These are phyloP conservation scores for Cistogaster globosa DNA, from an alignment of 2,888 invertebrate genomes.

Conservation along the genomic window DNA sequence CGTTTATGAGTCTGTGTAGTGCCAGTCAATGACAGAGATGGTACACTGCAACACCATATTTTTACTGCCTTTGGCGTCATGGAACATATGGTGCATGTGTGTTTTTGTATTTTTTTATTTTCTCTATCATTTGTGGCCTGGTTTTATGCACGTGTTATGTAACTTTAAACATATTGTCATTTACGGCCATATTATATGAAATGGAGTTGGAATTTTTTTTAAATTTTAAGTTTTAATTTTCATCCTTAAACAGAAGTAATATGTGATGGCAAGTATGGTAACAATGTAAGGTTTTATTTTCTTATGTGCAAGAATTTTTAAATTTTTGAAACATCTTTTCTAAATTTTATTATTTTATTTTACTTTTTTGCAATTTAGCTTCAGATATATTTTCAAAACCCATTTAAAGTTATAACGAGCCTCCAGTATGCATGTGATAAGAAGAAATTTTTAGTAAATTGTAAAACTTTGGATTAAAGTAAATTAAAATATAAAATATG, in stretches of 20 bases:
- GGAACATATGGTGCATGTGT: constrained; percentile 24
- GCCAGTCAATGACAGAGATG: background rate
- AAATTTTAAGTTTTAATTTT: constrained; percentile 51
- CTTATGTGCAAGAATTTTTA: background rate
- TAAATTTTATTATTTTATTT: background rate
- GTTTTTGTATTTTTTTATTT: constrained; percentile 1
- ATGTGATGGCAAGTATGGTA: background rate
- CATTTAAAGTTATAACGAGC: background rate
- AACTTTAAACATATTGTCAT: background rate
- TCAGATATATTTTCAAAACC: background rate
- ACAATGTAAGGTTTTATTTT: background rate
- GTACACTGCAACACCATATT: constrained; percentile 16
- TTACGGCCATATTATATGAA: background rate
- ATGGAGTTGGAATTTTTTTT: too few species aligned
- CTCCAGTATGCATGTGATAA: background rate
- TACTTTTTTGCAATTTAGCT: background rate
- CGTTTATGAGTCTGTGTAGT: background rate
- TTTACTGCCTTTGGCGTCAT: constrained; percentile 22
- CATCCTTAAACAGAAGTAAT: background rate
- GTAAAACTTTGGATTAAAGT: too few species aligned
- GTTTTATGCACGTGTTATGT: constrained; percentile 22
- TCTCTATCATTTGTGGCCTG: constrained; percentile 55
- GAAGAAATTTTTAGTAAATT: too few species aligned
- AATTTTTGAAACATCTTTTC: too few species aligned
- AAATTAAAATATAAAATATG: too few species aligned